Conservation (phyloP, 1,140 invertebrate genomes). For the Globodera ellingtonae region DNA sequence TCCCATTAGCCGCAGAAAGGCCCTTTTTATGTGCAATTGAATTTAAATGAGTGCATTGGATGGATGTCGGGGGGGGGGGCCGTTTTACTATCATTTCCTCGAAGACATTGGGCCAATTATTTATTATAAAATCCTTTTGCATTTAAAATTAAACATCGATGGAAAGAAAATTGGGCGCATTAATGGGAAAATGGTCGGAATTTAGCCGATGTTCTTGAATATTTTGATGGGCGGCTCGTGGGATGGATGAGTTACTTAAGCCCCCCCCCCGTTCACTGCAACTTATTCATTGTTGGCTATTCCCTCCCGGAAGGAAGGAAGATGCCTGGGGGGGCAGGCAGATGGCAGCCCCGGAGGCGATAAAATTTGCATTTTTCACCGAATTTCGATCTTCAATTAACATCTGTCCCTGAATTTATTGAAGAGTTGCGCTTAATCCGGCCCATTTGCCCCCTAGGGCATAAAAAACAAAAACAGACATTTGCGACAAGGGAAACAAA, state of each 20-base stretch:
- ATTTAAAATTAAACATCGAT: not conserved
- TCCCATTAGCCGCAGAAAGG: no score
- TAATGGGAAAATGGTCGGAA: not conserved
- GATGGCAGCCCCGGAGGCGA: conserved; percentile 3
- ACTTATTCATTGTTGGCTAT: not conserved
- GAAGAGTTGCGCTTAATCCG: conserved; percentile 12
- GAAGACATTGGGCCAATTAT: not conserved
- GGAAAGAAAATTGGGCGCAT: not conserved
- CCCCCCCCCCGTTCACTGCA: not conserved
- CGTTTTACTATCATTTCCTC: not conserved
- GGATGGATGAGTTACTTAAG: not conserved
- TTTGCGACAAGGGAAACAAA: not conserved
- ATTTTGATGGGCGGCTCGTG: no score
- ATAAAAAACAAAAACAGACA: conserved; percentile 12
- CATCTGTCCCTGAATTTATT: conserved; percentile 2
- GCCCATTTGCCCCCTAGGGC: not conserved
- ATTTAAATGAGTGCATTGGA: not conserved
- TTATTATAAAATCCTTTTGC: not conserved
- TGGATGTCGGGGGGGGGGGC: not conserved
- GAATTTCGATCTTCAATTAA: not conserved
- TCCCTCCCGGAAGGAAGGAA: not conserved
- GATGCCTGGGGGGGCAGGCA: not conserved
- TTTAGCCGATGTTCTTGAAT: not conserved
- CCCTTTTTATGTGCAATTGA: not conserved
- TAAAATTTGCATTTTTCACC: conserved; percentile 19